Evolutionary conservation across 2,797 vertebrate genomes (phyloP), one percentile per base, ranked within the genome.

Genomic region (Silurus lanzhouensis): DNA sequence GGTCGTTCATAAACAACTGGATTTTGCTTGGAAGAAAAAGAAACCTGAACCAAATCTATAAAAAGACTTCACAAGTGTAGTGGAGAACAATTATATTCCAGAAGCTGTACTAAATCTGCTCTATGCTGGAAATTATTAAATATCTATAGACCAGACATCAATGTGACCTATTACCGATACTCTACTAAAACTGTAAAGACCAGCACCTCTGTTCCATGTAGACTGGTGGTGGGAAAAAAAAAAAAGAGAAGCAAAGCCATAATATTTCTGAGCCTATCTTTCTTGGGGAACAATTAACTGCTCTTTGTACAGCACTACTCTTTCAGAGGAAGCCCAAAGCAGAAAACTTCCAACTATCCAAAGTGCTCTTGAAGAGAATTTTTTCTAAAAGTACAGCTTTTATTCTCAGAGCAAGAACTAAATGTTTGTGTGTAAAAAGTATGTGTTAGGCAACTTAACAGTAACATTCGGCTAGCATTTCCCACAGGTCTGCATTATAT

Each of bases 81-180:
- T 46, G 38, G 19, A 80, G 58, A 79, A 13, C 77, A 63, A 80
- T 80, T 79, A 63, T 79, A 46, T 79, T 63, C 20, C n/a, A 63
- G 27, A 25, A 60, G 57, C 57, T 79, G 44, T 31, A 79, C 19
- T 25, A 48, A 25, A 46, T 5, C 58, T 22, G 27, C 58, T 79
- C 55, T 25, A 15, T 63, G 77, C 12, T 25, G 25, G 44, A 80
- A 64, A 20, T 60, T 1, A 22, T 58, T 63, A 63, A 61, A 63
- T 6, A 22, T 25, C 31, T 61, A 58, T 12, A 20, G 6, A 19
- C 4, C 19, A n/a, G 12, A 38, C 58, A 63, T 79, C 57, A 76
- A 76, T 58, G 1, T 76, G 46, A 25, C 72, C 2, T 25, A 55
- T 22, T 55, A 13, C 52, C 57, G n/a, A 55, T 74, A 22, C 71